phyloP scores from a whole-genome alignment of 2,888 invertebrate genomes.

The Neoscelio sp. region DNA sequence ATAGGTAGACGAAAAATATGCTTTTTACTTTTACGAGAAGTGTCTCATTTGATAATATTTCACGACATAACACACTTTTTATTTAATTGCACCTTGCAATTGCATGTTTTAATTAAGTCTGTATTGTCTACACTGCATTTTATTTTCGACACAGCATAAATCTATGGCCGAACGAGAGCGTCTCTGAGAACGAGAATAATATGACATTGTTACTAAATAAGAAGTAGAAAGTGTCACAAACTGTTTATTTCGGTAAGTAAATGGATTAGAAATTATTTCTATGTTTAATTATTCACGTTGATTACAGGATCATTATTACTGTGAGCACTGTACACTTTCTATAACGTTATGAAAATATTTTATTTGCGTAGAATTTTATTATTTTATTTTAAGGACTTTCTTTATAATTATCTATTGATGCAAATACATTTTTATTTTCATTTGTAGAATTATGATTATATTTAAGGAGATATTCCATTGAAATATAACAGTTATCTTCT shows the following conservation, averaged over 20 bases:
- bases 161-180: constrained; percentile 5
- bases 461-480: too few relatives aligned
- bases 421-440: background rate
- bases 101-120: constrained; percentile 30
- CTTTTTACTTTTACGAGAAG: background rate
- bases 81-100: constrained; percentile 28
- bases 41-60: constrained; percentile 3
- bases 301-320: constrained; percentile 50
- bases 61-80: constrained; percentile 13
- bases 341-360: constrained; percentile 1
- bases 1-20: too few relatives aligned
- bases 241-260: constrained; percentile 39
- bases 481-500: background rate
- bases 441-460: too few relatives aligned
- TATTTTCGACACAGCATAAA: constrained; percentile 19
- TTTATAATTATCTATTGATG: background rate
- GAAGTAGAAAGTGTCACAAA: constrained; percentile 46
- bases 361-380: constrained; percentile 8
- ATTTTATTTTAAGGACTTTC: constrained; percentile 1
- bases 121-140: constrained; percentile 9
- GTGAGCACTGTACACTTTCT: constrained; percentile 49
- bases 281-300: constrained; percentile 33
- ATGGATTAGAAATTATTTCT: constrained; percentile 38
- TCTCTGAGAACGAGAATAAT: constrained; percentile 25
- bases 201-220: constrained; percentile 27